A percentile compares a stretch with the other conserved stretches of the same genome.
phyloP scores from a whole-genome alignment of 2,113 vertebrate genomes.

The Oceanodroma tethys region DNA sequence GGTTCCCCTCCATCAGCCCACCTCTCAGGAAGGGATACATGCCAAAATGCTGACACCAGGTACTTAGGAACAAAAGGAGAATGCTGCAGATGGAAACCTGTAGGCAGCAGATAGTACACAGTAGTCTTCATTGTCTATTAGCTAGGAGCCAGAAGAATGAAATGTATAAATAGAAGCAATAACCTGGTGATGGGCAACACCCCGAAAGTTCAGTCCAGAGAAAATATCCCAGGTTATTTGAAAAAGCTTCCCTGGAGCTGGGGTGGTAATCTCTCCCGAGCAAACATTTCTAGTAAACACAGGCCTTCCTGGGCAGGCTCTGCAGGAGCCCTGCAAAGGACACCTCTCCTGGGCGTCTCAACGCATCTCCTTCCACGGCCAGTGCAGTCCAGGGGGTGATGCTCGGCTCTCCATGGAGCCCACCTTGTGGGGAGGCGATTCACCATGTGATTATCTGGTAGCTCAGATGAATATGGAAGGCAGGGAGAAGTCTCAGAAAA shows the following conservation, averaged over 20 bases:
- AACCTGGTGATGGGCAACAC: background rate
- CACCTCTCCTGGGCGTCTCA: background rate
- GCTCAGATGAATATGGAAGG: background rate
- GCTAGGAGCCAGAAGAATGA: background rate
- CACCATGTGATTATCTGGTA: background rate
- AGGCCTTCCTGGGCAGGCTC: background rate
- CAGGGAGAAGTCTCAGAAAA: background rate
- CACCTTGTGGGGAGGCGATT: accelerated
- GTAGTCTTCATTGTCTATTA: background rate
- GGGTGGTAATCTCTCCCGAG: background rate
- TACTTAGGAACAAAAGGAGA: background rate
- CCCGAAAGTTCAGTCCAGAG: background rate
- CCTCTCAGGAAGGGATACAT: background rate
- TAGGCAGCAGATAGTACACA: background rate
- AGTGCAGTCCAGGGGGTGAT: background rate
- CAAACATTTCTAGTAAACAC: background rate
- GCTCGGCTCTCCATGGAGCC: background rate
- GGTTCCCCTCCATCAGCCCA: background rate
- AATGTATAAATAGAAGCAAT: background rate
- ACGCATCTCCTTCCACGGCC: accelerated
- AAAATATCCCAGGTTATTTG: background rate
- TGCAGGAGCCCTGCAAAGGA: background rate
- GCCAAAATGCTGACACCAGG: background rate
- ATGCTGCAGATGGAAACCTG: background rate
- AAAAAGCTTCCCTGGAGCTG: background rate